phyloP scores from a whole-genome alignment of 2,888 invertebrate genomes.

The Lissonota sp. region DNA sequence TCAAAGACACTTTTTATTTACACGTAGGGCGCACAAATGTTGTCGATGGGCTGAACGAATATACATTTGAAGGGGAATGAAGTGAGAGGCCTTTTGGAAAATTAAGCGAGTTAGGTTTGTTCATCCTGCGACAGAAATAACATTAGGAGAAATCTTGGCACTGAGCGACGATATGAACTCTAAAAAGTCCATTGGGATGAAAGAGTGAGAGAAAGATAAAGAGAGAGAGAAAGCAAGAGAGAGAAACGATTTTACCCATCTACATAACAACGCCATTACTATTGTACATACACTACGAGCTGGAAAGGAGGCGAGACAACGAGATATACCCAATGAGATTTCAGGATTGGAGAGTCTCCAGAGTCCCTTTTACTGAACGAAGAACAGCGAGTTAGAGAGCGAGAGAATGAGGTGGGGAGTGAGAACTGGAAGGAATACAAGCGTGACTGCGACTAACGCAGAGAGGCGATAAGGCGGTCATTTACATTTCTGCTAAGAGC shows the following conservation, averaged over 20 bases:
- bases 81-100: too few relatives aligned
- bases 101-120: too few relatives aligned
- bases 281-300: constrained; percentile 43
- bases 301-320: constrained; percentile 56
- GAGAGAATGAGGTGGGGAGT: constrained; percentile 61
- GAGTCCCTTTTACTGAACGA: constrained; percentile 59
- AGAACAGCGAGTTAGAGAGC: constrained; percentile 49
- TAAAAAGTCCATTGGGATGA: too few relatives aligned
- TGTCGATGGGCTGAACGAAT: too few relatives aligned
- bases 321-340: constrained; percentile 71
- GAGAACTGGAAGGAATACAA: constrained; percentile 55
- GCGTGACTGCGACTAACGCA: constrained; percentile 62
- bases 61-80: too few relatives aligned
- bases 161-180: too few relatives aligned
- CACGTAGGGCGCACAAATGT: too few relatives aligned
- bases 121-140: too few relatives aligned
- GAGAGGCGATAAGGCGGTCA: constrained; percentile 76
- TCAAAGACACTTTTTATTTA: too few relatives aligned
- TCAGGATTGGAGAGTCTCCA: constrained; percentile 67
- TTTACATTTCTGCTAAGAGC: constrained; percentile 78
- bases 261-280: constrained; percentile 60
- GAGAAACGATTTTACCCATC: constrained; percentile 29
- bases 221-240: constrained; percentile 13
- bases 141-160: too few relatives aligned
- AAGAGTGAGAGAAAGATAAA: neutral